Evolutionary conservation across 2,113 vertebrate genomes (phyloP), one percentile per base, ranked within the genome.

Genomic region (Argyrosomus japonicus): DNA sequence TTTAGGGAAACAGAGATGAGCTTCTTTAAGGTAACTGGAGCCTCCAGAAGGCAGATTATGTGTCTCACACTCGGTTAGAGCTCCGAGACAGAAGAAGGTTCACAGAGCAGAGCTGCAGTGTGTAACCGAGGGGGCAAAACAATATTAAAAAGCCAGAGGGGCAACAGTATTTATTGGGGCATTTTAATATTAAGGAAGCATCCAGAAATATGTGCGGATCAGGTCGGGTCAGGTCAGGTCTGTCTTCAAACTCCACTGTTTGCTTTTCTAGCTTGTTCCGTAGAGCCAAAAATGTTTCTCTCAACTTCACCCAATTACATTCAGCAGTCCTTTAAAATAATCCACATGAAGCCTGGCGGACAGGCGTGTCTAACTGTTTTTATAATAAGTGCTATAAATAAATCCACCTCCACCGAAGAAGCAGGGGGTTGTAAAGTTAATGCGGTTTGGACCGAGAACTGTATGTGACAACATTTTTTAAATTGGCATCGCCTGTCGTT

Each of bases 11-110:
- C 77, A 82, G 86, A 93, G 92, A 92, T 89, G 86, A 89, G 89
- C 89, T 93, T 86, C 91, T 93, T 91, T 67, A 77, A 91, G 86
- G 92, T 90, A 93, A 93, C 77, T 67, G 72, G 94, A 94, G 90
- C 87, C 90, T 78, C 62, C 65, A 87, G 75, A 89, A 75, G 78
- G 78, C 81, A 75, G 86, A 88, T 92, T 82, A 40, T 74, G 74
- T 91, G 75, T 88, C 89, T 91, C 79, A 43, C 83, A 84, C 83
- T 82, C 50, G 36, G 21, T 69, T 64, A 14, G 29, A 40, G 61
- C 62, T 69, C 69, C 76, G 70, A 67, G 75, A 54, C 58, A 69
- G 40, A 54, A 11, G 80, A 76, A 56, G n/a, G 1, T 27, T 19
- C 72, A 36, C 74, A 40, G 21, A 51, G 65, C 47, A 53, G n/a